phyloP scores from a whole-genome alignment of 1,140 invertebrate species.

The Bradysia coprophila region DNA sequence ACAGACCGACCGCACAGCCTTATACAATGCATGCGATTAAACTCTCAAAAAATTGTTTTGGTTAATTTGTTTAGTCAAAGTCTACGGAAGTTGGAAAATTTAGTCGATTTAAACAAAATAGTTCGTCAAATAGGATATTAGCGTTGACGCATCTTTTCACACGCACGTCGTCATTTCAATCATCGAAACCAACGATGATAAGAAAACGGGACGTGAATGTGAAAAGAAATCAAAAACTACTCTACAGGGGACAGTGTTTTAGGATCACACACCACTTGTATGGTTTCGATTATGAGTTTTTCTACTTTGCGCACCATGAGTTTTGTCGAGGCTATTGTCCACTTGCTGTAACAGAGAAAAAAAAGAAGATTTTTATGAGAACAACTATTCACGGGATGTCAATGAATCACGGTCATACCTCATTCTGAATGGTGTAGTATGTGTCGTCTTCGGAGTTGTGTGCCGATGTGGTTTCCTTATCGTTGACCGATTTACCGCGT shows the following conservation, averaged over 20 bases:
- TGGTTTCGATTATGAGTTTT: constrained; percentile 20
- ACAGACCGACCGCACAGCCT: too few species aligned
- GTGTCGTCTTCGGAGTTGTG: constrained; percentile 37
- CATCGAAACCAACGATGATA: too few species aligned
- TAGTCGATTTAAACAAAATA: too few species aligned
- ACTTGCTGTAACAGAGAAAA: not conserved
- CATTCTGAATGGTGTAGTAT: constrained; percentile 46
- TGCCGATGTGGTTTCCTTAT: constrained; percentile 27
- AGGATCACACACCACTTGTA: constrained; percentile 11
- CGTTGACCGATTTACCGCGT: constrained; percentile 32
- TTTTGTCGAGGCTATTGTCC: not conserved
- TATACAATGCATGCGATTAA: too few species aligned
- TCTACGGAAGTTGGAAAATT: too few species aligned
- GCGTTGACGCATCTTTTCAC: too few species aligned
- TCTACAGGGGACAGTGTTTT: not conserved
- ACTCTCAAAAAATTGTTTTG: too few species aligned
- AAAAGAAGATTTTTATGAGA: not conserved
- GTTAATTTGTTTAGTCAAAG: too few species aligned
- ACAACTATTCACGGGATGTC: not conserved
- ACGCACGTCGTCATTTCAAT: too few species aligned
- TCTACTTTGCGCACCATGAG: constrained; percentile 8
- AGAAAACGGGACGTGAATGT: too few species aligned
- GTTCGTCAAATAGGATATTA: too few species aligned
- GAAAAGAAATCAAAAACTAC: not conserved
- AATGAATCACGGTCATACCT: constrained; percentile 1